Percentiles rank a stretch among this genome's conserved stretches.
These are phyloP conservation scores for Pseudocheirus occidentalis DNA, from an alignment of 2,797 vertebrate genomes.

Conservation along the genomic window DNA sequence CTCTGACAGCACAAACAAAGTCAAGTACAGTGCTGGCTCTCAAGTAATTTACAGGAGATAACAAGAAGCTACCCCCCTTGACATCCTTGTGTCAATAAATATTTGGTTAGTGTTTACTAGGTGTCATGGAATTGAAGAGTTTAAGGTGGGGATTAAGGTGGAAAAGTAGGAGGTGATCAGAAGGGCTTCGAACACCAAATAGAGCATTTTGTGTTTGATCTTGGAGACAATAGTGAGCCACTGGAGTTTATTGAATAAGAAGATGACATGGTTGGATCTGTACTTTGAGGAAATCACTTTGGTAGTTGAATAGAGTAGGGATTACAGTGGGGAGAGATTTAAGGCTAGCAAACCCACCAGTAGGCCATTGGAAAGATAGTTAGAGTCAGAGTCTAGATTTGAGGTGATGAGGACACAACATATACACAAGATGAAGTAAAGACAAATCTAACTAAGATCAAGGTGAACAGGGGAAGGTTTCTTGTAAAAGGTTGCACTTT, in stretches of 20 bases:
- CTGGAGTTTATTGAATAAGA: background rate
- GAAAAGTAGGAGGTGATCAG: background rate
- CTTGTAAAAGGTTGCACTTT: background rate
- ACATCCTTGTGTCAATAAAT: background rate
- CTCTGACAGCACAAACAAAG: background rate
- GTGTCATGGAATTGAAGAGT: background rate
- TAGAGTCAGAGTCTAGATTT: background rate
- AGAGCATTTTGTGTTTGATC: background rate
- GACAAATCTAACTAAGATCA: background rate
- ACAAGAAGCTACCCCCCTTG: background rate
- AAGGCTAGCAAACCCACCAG: background rate
- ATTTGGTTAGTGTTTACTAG: background rate
- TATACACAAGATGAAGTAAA: background rate
- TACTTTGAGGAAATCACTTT: background rate
- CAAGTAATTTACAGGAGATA: background rate
- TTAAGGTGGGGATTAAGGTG: background rate
- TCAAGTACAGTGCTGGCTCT: background rate
- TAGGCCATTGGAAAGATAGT: background rate
- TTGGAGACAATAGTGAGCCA: background rate
- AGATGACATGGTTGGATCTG: background rate
- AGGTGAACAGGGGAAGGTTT: background rate
- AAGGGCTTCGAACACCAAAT: background rate
- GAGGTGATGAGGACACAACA: background rate
- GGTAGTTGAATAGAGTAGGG: background rate
- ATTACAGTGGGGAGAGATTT: background rate